Conservation (phyloP, 2,113 vertebrate species). For the Cololabis saira region DNA sequence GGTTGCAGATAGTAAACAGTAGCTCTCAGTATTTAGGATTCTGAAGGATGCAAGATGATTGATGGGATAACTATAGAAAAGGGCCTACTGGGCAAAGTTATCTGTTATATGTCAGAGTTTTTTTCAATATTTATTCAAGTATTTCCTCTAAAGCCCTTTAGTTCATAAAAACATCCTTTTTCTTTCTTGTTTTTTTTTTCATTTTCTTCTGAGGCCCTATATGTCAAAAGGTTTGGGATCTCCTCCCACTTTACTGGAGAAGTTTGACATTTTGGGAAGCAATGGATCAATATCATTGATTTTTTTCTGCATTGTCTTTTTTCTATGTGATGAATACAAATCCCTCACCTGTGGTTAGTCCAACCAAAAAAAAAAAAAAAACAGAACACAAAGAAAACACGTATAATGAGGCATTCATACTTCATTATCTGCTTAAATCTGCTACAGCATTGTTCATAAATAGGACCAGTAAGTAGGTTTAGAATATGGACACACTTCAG, state of each 20-base stretch:
- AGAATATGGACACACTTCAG: too few species aligned
- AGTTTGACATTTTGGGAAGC: neutral
- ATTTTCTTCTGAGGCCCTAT: neutral
- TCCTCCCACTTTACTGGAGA: neutral
- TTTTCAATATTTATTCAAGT: neutral
- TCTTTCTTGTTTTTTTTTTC: neutral
- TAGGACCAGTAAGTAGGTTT: too few species aligned
- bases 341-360: neutral
- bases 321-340: too few species aligned
- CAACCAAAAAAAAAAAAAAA: neutral
- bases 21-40: neutral
- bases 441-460: too few species aligned
- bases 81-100: neutral
- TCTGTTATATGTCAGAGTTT: neutral
- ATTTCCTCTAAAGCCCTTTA: neutral
- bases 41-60: neutral
- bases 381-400: neutral
- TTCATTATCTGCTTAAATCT: too few species aligned
- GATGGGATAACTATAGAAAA: neutral
- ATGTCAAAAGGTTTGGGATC: neutral
- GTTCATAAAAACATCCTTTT: neutral
- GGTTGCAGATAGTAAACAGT: neutral
- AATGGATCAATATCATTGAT: neutral
- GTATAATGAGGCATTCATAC: neutral
- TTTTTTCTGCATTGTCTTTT: too few species aligned